Percentiles rank a stretch among this genome's conserved stretches.
Evolutionary conservation across 1,140 invertebrate species (phyloP).

Genomic region (Spodoptera litura): DNA sequence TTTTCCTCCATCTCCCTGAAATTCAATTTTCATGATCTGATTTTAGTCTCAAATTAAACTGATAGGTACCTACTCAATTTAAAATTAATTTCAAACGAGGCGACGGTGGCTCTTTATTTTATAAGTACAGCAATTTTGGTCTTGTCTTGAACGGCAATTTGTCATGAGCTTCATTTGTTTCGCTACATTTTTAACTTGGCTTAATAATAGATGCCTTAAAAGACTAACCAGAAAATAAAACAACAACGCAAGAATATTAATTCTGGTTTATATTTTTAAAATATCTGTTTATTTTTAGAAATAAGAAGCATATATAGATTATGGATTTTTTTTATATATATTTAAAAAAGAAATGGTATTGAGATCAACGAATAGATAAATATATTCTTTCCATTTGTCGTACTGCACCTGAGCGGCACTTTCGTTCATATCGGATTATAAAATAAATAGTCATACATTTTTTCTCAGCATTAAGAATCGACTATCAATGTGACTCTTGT

Average conservation of each 20-base stretch:
- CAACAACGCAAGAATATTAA: not conserved
- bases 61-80: slow-evolving; percentile 16
- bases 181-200: slow-evolving; percentile 20
- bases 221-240: not conserved
- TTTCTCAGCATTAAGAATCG: no score
- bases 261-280: no score
- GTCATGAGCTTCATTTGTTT: slow-evolving; percentile 5
- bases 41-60: slow-evolving; percentile 14
- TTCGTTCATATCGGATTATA: no score
- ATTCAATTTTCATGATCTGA: slow-evolving; percentile 18
- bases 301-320: not conserved
- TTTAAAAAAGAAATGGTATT: not conserved
- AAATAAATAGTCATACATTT: no score
- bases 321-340: no score
- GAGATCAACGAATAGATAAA: not conserved
- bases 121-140: slow-evolving; percentile 4
- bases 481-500: no score
- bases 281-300: no score
- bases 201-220: slow-evolving; percentile 1
- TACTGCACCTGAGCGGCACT: no score
- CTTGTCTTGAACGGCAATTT: slow-evolving; percentile 8
- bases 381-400: no score
- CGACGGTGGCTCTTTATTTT: not conserved
- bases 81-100: slow-evolving; percentile 32
- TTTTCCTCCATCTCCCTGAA: not conserved